Conservation (phyloP, 64 coral and sea anemone species). For the Catalaphyllia jardinei region DNA sequence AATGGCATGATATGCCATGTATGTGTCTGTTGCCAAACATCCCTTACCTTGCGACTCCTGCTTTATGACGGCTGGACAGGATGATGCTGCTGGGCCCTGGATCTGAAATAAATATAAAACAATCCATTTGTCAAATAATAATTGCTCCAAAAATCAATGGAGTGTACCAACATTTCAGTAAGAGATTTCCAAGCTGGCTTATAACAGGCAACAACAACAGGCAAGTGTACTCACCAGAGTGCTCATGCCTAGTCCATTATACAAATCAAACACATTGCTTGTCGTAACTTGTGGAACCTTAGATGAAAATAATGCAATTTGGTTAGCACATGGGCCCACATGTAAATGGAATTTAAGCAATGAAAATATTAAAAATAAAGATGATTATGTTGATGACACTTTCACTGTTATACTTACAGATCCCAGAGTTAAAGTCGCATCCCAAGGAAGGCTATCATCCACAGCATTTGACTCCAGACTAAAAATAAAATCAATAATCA, state of each 20-base stretch:
- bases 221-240: slow-evolving; percentile 25
- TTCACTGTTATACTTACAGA: slow-evolving; percentile 18
- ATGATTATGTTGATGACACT: not conserved
- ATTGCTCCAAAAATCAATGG: not conserved
- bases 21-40: not conserved
- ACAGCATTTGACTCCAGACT: slow-evolving; percentile 67
- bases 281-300: slow-evolving; percentile 23
- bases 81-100: slow-evolving; percentile 22
- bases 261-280: slow-evolving; percentile 69
- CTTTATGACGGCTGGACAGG: slow-evolving; percentile 55
- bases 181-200: no score
- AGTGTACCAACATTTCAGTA: not conserved
- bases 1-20: no score
- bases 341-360: not conserved
- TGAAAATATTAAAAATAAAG: not conserved
- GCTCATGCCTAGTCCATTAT: slow-evolving; percentile 44
- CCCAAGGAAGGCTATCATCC: slow-evolving; percentile 46
- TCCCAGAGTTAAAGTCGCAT: slow-evolving; percentile 9
- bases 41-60: slow-evolving; percentile 31
- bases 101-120: slow-evolving; percentile 20
- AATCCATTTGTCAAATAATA: not conserved
- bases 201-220: no score
- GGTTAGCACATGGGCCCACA: not conserved
- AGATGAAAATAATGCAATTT: not conserved
- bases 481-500: not conserved